Percentiles rank a stretch among this genome's conserved stretches.
These are phyloP conservation scores for Pitta sordida DNA, from an alignment of 2,113 vertebrate species.

Conservation along the genomic window DNA sequence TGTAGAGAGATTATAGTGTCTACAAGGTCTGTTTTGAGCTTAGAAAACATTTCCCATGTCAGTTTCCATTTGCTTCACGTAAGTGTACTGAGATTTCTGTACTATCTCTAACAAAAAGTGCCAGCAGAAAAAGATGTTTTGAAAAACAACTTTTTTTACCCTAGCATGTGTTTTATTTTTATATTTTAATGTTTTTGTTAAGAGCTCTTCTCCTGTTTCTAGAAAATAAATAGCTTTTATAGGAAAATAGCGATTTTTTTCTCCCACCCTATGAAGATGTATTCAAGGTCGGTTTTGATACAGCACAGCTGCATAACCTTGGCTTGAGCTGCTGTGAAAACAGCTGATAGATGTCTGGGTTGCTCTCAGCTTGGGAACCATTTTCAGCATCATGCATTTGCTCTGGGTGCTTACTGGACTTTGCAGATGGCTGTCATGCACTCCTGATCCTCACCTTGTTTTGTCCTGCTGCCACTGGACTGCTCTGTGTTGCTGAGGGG, in stretches of 20 bases:
- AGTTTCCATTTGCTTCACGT: not conserved
- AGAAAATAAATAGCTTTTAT: not conserved
- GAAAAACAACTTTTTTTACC: not conserved
- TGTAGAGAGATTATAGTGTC: no score
- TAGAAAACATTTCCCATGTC: not conserved
- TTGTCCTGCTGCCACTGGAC: not conserved
- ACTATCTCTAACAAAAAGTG: not conserved
- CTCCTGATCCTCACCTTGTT: not conserved
- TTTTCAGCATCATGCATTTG: not conserved
- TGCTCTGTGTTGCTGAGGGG: not conserved
- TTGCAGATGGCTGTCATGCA: not conserved
- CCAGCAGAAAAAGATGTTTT: not conserved
- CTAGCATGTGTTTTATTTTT: not conserved
- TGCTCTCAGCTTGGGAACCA: fast-evolving
- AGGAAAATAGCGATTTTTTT: not conserved
- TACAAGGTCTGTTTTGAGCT: not conserved
- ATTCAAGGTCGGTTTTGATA: not conserved
- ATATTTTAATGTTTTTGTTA: not conserved
- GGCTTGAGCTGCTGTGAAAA: not conserved
- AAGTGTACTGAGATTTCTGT: not conserved
- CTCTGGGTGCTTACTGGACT: fast-evolving
- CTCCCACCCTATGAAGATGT: not conserved
- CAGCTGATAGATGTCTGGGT: not conserved
- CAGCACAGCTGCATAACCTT: not conserved
- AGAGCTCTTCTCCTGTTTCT: not conserved